phyloP scores from a whole-genome alignment of 2,888 invertebrate species.

The Monochamus alternatus region DNA sequence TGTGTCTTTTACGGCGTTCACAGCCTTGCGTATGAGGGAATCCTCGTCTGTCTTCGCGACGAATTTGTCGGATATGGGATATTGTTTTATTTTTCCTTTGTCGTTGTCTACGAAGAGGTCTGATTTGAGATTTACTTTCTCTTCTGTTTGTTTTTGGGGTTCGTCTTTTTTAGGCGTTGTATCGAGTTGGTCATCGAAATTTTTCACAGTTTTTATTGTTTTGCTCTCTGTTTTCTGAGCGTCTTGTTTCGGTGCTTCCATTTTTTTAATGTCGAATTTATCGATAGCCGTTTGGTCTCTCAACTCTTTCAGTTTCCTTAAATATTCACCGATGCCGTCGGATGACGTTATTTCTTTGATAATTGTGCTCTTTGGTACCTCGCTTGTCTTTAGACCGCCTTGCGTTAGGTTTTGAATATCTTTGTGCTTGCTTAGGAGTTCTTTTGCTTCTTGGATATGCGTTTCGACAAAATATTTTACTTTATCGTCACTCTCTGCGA shows the following conservation, averaged over 20 bases:
- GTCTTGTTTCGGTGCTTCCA: background rate
- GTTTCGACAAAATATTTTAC: background rate
- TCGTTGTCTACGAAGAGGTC: background rate
- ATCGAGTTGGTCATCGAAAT: background rate
- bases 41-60: background rate
- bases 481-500: background rate
- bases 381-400: background rate
- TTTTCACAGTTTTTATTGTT: background rate
- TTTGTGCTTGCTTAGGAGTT: background rate
- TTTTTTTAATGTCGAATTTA: constrained; percentile 13
- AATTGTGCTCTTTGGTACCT: background rate
- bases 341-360: constrained; percentile 1
- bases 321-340: constrained; percentile 33
- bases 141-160: background rate
- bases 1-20: background rate
- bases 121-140: background rate
- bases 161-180: background rate
- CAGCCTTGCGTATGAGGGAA: background rate
- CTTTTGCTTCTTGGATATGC: background rate
- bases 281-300: constrained; percentile 38
- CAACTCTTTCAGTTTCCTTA: constrained; percentile 34
- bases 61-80: background rate
- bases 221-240: background rate
- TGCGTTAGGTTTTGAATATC: too few species aligned
- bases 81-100: background rate